Evolutionary conservation across 2,888 invertebrate species (phyloP), one percentile per base, ranked within the genome.

Genomic region (Catonia carolina): DNA sequence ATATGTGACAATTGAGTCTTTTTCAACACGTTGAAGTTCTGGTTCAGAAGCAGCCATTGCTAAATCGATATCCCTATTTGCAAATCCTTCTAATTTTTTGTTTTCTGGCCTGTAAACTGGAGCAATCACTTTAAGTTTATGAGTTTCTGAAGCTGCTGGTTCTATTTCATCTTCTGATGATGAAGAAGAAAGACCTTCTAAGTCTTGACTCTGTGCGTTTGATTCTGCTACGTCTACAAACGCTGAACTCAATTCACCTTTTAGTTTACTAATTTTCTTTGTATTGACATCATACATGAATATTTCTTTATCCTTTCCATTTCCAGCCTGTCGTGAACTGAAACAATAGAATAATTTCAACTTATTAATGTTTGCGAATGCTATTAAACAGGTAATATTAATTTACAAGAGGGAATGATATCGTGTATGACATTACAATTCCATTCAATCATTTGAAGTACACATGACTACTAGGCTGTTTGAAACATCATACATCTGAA

Each of bases 141-240:
- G 58, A 8, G 35, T 20, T 17, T 49, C 48, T 12, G 58, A 58
- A 8, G 58, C 58, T 31, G 58, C 53, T n/a, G 20, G 50, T 23
- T 49, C 50, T 12, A 17, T 33, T 10, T 58, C 58, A 8, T 20
- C 23, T 22, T 23, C 41, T 14, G 17, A 2, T 4, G 17, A 8
- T n/a, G 45, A 36, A 1, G 52, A 52, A n/a, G 58, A 41, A 23
- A 68, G 53, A 20, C 66, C 65, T 27, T 69, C 70, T 33, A 69
- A 58, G 58, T 83, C 82, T 71, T 82, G 80, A 62, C 81, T 80
- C 47, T 79, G 74, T 7, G 89, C 83, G 72, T 91, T 91, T 64
- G 86, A 88, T 73, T 90, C 90, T 18, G 91, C 91, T 42, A 89
- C 90, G 68, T 87, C 86, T 1, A 90, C 89, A 66, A 91, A 91